phyloP scores from a whole-genome alignment of 1,140 invertebrate genomes.

The Homalodisca vitripennis region DNA sequence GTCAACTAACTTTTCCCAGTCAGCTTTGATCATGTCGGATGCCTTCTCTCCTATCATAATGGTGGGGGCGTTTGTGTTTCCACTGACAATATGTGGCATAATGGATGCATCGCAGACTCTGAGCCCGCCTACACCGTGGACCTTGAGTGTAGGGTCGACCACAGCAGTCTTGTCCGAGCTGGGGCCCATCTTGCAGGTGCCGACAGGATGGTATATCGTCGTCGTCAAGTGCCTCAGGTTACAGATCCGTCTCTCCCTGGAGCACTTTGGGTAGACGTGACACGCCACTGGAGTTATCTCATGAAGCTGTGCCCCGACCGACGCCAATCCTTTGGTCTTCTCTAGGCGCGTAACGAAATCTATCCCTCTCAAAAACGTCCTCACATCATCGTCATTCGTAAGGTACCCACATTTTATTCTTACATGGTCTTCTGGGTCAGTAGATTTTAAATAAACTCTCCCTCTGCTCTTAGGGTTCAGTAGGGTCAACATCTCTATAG shows the following conservation, averaged over 20 bases:
- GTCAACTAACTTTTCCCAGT: slow-evolving; percentile 2
- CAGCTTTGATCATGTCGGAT: slow-evolving; percentile 34
- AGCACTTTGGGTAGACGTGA: slow-evolving; percentile 58
- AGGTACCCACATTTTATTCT: slow-evolving; percentile 80
- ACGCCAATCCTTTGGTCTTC: slow-evolving; percentile 39
- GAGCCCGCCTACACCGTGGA: slow-evolving; percentile 50
- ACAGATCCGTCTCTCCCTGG: slow-evolving; percentile 64
- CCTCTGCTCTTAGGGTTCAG: slow-evolving; percentile 81
- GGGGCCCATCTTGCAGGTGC: slow-evolving; percentile 52
- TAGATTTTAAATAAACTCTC: slow-evolving; percentile 65
- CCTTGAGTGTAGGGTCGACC: slow-evolving; percentile 54
- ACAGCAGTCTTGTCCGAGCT: slow-evolving; percentile 53
- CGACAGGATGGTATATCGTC: slow-evolving; percentile 42
- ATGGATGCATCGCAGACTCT: slow-evolving; percentile 57
- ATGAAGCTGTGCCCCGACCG: slow-evolving; percentile 43
- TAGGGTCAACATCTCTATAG: slow-evolving; percentile 80
- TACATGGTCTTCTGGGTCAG: slow-evolving; percentile 68
- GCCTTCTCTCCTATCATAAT: slow-evolving; percentile 43
- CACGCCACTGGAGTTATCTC: slow-evolving; percentile 62
- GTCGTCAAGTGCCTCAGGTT: slow-evolving; percentile 16
- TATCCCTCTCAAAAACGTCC: slow-evolving; percentile 56
- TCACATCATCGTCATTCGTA: slow-evolving; percentile 62
- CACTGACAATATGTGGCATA: slow-evolving; percentile 48
- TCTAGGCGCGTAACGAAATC: slow-evolving; percentile 18
- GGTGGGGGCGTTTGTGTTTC: slow-evolving; percentile 52